These are phyloP conservation scores for Myripristis murdjan DNA, from an alignment of 2,797 vertebrate genomes.

Conservation along the genomic window DNA sequence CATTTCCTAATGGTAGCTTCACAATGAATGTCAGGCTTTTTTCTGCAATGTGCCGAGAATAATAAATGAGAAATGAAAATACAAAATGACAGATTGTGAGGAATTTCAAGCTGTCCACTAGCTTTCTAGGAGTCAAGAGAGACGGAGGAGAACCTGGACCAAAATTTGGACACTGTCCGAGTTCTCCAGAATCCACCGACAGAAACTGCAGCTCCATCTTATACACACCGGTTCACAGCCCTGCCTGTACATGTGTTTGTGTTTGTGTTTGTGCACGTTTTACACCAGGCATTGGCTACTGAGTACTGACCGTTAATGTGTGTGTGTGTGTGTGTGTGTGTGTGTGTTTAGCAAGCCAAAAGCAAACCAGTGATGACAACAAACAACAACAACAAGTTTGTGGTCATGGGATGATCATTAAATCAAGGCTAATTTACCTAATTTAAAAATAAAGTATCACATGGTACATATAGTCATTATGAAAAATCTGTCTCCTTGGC, in stretches of 20 bases:
- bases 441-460: too few species aligned
- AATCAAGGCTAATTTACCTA: too few species aligned
- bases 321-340: too few species aligned
- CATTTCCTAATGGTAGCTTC: slow-evolving; percentile 93
- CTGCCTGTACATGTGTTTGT: background rate
- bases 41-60: background rate
- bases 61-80: background rate
- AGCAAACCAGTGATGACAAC: too few species aligned
- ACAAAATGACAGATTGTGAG: background rate
- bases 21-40: slow-evolving; percentile 30
- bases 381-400: too few species aligned
- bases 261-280: background rate
- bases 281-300: background rate
- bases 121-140: slow-evolving; percentile 91
- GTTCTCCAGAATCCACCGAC: slow-evolving; percentile 92
- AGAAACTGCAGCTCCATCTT: background rate
- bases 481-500: too few species aligned
- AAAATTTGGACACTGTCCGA: slow-evolving; percentile 93
- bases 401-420: too few species aligned
- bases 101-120: slow-evolving; percentile 89
- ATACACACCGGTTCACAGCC: background rate
- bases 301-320: background rate
- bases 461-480: too few species aligned
- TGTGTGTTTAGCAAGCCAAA: too few species aligned
- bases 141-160: slow-evolving; percentile 94